Conservation (phyloP, 2,888 invertebrate genomes). For the Andrena minutula region DNA sequence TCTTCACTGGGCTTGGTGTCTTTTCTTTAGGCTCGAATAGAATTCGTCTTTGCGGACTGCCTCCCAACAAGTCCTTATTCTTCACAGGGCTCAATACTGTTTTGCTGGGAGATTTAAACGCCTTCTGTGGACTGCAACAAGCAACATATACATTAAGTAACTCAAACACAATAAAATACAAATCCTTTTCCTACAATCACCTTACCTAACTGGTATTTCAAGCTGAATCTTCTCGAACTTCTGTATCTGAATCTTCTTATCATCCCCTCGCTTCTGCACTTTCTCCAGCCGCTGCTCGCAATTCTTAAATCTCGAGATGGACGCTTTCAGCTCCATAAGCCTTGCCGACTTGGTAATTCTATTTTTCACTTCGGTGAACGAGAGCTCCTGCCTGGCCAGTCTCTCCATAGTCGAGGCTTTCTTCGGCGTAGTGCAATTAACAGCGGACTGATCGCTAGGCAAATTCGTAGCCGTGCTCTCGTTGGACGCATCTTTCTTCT, state of each 20-base stretch:
- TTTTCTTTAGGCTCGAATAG: conserved; percentile 86
- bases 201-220: conserved; percentile 91
- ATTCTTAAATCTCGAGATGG: conserved; percentile 89
- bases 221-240: conserved; percentile 92
- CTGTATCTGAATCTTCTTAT: conserved; percentile 86
- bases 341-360: conserved; percentile 89
- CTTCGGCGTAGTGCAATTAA: conserved; percentile 77
- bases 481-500: conserved; percentile 63
- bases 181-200: background rate
- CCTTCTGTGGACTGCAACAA: conserved; percentile 88
- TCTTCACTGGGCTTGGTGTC: conserved; percentile 84
- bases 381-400: conserved; percentile 87
- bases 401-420: conserved; percentile 85
- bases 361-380: conserved; percentile 89
- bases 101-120: conserved; percentile 88
- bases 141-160: conserved; percentile 18
- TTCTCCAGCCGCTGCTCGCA: conserved; percentile 88
- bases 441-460: conserved; percentile 61
- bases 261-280: conserved; percentile 77
- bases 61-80: conserved; percentile 87
- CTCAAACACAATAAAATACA: background rate
- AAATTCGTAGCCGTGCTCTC: conserved; percentile 35
- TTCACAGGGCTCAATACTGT: conserved; percentile 84
- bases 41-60: conserved; percentile 82
- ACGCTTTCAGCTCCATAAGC: conserved; percentile 90